These are phyloP conservation scores for Mastomys coucha DNA, from an alignment of 2,113 vertebrate species.

Conservation along the genomic window DNA sequence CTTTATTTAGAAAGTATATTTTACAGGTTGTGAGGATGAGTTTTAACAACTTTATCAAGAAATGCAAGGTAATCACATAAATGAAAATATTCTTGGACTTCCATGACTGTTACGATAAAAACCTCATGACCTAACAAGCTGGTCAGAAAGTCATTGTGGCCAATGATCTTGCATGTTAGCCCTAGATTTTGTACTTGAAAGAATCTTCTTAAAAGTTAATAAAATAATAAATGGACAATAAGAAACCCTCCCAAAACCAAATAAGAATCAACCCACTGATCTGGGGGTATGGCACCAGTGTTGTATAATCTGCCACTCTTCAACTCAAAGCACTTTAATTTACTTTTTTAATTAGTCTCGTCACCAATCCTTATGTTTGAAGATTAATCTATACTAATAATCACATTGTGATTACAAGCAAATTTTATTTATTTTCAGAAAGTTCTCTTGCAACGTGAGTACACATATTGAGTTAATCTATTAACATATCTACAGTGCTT, in stretches of 20 bases:
- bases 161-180: background rate
- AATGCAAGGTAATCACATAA: background rate
- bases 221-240: background rate
- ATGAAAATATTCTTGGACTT: background rate
- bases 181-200: background rate
- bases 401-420: background rate
- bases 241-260: background rate
- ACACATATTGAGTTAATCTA: background rate
- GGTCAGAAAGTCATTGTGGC: accelerated
- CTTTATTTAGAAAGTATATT: background rate
- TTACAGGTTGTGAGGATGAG: background rate
- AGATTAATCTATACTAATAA: background rate
- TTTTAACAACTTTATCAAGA: background rate
- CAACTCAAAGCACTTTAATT: background rate
- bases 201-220: background rate
- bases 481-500: background rate
- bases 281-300: accelerated
- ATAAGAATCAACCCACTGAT: no score
- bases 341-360: background rate
- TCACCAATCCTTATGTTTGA: background rate
- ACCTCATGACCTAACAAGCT: background rate
- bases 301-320: background rate
- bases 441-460: background rate
- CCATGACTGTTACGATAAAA: accelerated
- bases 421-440: background rate